These are phyloP conservation scores for Crambe crambe DNA, from an alignment of 37 sponge, comb jelly and placozoan genomes.

Conservation along the genomic window DNA sequence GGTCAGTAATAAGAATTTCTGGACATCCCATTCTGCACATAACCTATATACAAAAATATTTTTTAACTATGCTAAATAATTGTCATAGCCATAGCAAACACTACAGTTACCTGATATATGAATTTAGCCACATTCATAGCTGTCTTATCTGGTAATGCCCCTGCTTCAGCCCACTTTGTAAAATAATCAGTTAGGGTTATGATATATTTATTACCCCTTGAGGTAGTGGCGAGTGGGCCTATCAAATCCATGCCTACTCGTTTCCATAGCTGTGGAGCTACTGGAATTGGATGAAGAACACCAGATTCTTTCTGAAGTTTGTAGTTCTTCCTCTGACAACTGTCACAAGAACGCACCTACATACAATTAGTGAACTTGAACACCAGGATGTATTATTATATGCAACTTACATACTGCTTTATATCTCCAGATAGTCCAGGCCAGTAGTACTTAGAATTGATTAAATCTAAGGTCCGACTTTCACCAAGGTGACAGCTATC, in stretches of 20 bases:
- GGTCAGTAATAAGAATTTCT: constrained; percentile 26
- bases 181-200: constrained; percentile 23
- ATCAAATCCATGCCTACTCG: constrained; percentile 58
- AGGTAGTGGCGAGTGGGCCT: constrained; percentile 46
- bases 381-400: no score
- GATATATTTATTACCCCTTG: constrained; percentile 34
- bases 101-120: no score
- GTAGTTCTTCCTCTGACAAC: constrained; percentile 39
- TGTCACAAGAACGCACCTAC: constrained; percentile 36
- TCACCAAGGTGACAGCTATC: not conserved
- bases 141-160: constrained; percentile 22
- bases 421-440: not conserved
- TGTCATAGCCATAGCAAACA: no score
- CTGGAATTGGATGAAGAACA: constrained; percentile 48
- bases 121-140: not conserved
- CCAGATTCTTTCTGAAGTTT: constrained; percentile 28
- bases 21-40: constrained; percentile 22
- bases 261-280: constrained; percentile 21
- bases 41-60: not conserved
- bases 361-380: no score
- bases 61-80: no score
- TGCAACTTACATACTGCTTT: not conserved
- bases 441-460: constrained; percentile 3
- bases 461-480: not conserved
- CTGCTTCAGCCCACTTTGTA: constrained; percentile 65